Conservation (phyloP, 2,888 invertebrate genomes). For the Atherix ibis region DNA sequence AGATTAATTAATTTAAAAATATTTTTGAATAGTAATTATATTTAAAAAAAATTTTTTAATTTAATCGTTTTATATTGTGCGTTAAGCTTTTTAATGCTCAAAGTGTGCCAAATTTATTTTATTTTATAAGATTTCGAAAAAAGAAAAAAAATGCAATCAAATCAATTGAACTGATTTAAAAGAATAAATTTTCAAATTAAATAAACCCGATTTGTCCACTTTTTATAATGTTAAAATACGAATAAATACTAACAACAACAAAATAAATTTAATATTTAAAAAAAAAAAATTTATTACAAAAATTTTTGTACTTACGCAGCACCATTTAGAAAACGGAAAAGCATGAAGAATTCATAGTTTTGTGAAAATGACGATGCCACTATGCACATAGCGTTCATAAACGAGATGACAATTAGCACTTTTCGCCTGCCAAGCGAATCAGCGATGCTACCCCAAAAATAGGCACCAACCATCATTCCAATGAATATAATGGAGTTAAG, state of each 20-base stretch:
- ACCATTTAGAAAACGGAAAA: slow-evolving; percentile 81
- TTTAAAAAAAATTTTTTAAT: no score
- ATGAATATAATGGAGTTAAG: slow-evolving; percentile 68
- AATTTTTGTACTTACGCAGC: slow-evolving; percentile 74
- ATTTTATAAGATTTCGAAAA: no score
- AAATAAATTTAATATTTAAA: not conserved
- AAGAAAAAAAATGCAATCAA: no score
- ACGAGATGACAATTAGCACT: slow-evolving; percentile 75
- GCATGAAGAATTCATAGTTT: slow-evolving; percentile 73
- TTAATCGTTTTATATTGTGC: no score
- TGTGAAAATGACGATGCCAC: slow-evolving; percentile 83
- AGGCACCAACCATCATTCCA: slow-evolving; percentile 91
- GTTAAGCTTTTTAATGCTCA: no score
- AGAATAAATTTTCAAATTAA: no score
- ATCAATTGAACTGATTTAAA: no score
- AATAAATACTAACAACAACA: not conserved
- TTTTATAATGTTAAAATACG: not conserved
- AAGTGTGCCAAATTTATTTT: not conserved
- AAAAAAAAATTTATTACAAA: slow-evolving; percentile 8
- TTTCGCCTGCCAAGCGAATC: slow-evolving; percentile 77
- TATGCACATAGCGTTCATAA: slow-evolving; percentile 80
- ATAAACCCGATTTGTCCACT: no score
- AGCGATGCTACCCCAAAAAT: slow-evolving; percentile 82
- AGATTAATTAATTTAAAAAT: no score
- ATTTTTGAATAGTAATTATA: no score